Conservation (phyloP, 1,140 invertebrate species). For the Anastrepha obliqua region DNA sequence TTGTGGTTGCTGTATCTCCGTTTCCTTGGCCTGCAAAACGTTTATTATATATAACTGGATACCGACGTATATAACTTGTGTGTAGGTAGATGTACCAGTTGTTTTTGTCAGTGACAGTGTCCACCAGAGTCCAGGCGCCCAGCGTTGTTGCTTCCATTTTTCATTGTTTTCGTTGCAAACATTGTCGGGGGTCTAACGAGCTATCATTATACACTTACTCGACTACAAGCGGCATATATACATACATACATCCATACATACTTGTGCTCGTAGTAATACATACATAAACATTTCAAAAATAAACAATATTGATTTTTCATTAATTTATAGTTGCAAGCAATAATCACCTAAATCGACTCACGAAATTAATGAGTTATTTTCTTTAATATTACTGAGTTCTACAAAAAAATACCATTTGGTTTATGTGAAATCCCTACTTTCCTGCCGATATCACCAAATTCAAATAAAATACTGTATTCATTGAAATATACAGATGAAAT, state of each 20-base stretch:
- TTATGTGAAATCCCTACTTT: too few relatives aligned
- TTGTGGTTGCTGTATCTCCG: not conserved
- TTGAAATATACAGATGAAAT: too few relatives aligned
- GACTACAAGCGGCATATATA: not conserved
- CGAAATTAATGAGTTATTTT: too few relatives aligned
- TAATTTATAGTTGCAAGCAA: not conserved
- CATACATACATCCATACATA: not conserved
- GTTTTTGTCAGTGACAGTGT: not conserved
- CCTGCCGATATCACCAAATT: too few relatives aligned
- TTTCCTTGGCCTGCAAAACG: not conserved
- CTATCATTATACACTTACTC: constrained; percentile 2
- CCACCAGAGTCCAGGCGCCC: not conserved
- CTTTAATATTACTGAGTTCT: too few relatives aligned
- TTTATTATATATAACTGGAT: not conserved
- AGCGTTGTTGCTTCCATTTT: not conserved
- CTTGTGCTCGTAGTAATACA: not conserved
- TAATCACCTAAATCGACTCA: too few relatives aligned
- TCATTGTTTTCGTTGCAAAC: not conserved
- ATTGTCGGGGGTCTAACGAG: not conserved
- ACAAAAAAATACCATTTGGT: too few relatives aligned
- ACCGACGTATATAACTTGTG: not conserved
- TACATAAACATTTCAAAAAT: constrained; percentile 28
- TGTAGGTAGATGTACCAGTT: not conserved
- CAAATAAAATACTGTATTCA: too few relatives aligned
- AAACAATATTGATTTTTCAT: constrained; percentile 53